A percentile compares a stretch with the other conserved stretches of the same genome.
phyloP scores from a whole-genome alignment of 1,140 invertebrate species.

The Hycleus phaleratus region DNA sequence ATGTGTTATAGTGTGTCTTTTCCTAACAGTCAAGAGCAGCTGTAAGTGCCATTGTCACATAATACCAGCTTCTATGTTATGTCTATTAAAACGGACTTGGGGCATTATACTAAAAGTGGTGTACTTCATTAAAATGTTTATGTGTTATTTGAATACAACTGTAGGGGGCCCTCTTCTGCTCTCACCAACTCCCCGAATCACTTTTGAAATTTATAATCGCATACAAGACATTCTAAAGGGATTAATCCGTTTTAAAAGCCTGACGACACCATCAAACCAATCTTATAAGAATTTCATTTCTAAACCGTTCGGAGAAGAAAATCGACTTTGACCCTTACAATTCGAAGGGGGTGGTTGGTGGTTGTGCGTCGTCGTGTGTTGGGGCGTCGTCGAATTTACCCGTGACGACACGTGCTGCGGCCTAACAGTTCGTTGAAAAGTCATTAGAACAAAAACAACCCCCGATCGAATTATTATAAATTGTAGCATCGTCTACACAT shows the following conservation, averaged over 20 bases:
- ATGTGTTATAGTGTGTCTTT: no score
- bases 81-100: slow-evolving; percentile 35
- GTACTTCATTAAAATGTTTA: slow-evolving; percentile 37
- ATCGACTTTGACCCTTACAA: no score
- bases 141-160: slow-evolving; percentile 27
- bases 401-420: slow-evolving; percentile 16
- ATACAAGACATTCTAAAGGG: not conserved
- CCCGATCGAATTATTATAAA: no score
- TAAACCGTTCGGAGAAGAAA: no score
- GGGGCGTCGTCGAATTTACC: not conserved
- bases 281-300: no score
- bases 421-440: slow-evolving; percentile 18
- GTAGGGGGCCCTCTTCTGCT: slow-evolving; percentile 19
- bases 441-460: slow-evolving; percentile 14
- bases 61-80: slow-evolving; percentile 30
- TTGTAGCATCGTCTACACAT: no score
- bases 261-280: not conserved
- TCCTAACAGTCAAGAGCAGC: slow-evolving; percentile 17
- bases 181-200: not conserved
- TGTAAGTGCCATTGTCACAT: slow-evolving; percentile 30
- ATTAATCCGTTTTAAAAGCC: slow-evolving; percentile 1
- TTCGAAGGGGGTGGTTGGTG: not conserved
- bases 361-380: slow-evolving; percentile 2
- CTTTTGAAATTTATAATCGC: slow-evolving; percentile 2
- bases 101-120: slow-evolving; percentile 33